Evolutionary conservation across 1,140 invertebrate species (phyloP).

Genomic region (Drosophila trapezifrons): DNA sequence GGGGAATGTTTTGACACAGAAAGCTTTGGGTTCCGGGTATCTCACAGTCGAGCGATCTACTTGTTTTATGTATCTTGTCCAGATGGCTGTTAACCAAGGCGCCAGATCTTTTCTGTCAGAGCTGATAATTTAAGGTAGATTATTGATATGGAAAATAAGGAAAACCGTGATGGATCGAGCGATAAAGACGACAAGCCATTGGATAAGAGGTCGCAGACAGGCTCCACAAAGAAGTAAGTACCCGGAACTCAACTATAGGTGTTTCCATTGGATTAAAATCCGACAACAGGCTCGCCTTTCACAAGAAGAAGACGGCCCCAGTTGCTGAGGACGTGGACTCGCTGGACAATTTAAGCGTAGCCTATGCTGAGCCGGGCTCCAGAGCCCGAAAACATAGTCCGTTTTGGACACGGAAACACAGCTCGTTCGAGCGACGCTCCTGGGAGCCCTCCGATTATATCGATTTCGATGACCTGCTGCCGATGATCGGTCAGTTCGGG

Average conservation of each 20-base stretch:
- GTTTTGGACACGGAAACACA: too few relatives aligned
- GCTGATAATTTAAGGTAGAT: not conserved
- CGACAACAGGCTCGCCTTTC: not conserved
- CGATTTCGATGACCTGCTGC: slow-evolving; percentile 93
- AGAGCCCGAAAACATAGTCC: too few relatives aligned
- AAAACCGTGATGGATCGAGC: not conserved
- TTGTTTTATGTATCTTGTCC: too few relatives aligned
- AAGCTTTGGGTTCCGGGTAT: too few relatives aligned
- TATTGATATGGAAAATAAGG: slow-evolving; percentile 24
- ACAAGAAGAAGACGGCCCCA: not conserved
- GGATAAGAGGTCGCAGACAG: not conserved
- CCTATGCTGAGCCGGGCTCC: too few relatives aligned
- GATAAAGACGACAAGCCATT: not conserved
- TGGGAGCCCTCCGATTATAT: slow-evolving; percentile 61
- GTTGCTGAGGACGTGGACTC: not conserved
- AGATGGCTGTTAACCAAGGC: too few relatives aligned
- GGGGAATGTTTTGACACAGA: too few relatives aligned
- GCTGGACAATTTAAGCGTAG: not conserved
- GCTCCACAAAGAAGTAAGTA: slow-evolving; percentile 3
- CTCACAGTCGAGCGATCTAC: too few relatives aligned
- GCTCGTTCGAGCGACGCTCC: too few relatives aligned
- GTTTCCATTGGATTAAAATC: not conserved
- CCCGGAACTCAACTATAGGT: too few relatives aligned
- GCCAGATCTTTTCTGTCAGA: not conserved
- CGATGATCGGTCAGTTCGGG: slow-evolving; percentile 93